Conservation (phyloP, 2,888 invertebrate genomes). For the Limnephilus rhombicus region DNA sequence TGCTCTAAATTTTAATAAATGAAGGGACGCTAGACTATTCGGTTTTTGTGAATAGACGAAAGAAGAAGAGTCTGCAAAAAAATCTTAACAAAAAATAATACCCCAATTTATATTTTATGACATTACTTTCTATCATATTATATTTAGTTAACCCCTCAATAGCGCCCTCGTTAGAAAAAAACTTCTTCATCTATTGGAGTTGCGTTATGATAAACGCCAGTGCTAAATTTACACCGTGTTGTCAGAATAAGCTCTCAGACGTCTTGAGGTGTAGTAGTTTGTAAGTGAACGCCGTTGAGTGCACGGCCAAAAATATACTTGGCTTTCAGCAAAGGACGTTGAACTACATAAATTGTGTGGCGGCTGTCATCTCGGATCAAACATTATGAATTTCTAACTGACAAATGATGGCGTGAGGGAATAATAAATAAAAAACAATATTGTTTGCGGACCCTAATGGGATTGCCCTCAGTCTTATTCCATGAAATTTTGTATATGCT, state of each 20-base stretch:
- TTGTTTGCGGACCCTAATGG: neutral
- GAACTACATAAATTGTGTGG: neutral
- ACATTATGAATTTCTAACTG: slow-evolving; percentile 25
- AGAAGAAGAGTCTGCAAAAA: neutral
- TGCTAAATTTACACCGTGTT: neutral
- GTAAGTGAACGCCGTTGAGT: neutral
- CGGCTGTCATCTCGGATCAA: slow-evolving; percentile 33
- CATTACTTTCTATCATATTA: neutral
- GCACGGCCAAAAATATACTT: slow-evolving; percentile 31
- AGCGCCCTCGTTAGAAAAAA: neutral
- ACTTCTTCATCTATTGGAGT: neutral
- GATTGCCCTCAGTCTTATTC: neutral
- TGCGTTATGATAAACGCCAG: neutral
- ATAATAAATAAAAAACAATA: neutral
- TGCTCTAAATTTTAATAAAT: too few species aligned
- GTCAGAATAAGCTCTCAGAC: slow-evolving; percentile 7
- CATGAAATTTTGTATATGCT: neutral
- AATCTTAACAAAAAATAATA: too few species aligned
- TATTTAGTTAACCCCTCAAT: neutral
- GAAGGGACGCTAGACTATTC: too few species aligned
- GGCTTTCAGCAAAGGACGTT: slow-evolving; percentile 39
- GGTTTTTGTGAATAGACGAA: neutral
- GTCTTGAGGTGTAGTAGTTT: neutral
- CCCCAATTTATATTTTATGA: too few species aligned
- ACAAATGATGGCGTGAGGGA: slow-evolving; percentile 2